Base-by-base conservation (phyloP, 2,797 vertebrate species). In the Tamandua tetradactyla region DNA sequence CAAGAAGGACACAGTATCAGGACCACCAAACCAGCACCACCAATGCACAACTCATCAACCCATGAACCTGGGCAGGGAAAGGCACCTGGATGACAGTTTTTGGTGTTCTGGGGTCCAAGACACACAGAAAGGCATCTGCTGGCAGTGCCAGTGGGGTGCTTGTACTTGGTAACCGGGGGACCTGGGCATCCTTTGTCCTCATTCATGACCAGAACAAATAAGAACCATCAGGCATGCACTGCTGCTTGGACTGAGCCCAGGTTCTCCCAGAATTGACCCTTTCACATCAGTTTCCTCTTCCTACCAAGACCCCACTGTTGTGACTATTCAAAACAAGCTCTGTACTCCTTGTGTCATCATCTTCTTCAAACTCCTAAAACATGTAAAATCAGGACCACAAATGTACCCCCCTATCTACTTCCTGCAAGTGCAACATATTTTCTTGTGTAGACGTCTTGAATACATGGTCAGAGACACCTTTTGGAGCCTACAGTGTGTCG, bases 21-120 rank as follows among this genome's bases (percentile, higher is more conserved):
- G 64, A 44, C 42, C 18, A 35, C 0, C 0, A 2, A 37, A 12
- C 12, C 44, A 0, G 0, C 6, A 2, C 11, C 2, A 25, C 7
- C 76, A 18, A 10, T 3, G 8, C 13, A 2, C 5, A 44, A 17
- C 20, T 3, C 2, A 2, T 15, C 35, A 25, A 76, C 42, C 40
- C 30, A 20, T 7, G 25, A 11, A 13, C 23, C 7, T 32, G 27
- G 55, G 25, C 23, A 44, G 15, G 1, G 5, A 32, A n/a, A 35
- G 27, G 47, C 49, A 3, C 4, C 20, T 9, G 35, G 59, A 17
- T 15, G 12, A 9, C n/a, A n/a, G n/a, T n/a, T n/a, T n/a, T n/a
- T n/a, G n/a, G 15, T 2, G 1, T 61, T 10, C 2, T 37, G 3
- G 17, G 49, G 7, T 22, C 30, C 13, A 68, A n/a, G n/a, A 15